Base-by-base conservation (phyloP, 2,888 invertebrate genomes). In the Nycteola revayana region DNA sequence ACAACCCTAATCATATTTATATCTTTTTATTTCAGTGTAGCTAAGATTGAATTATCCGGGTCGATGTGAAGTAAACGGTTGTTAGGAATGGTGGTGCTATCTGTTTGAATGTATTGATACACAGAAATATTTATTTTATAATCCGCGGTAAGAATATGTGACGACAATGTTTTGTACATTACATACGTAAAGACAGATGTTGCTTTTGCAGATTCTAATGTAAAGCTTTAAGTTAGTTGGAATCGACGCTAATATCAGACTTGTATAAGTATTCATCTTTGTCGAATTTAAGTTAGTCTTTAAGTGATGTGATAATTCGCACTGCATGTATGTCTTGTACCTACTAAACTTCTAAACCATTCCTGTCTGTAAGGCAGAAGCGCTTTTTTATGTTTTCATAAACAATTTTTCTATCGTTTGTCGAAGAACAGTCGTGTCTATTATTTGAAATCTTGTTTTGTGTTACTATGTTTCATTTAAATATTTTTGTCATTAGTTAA, bases 11-110 rank as follows among this genome's bases (percentile, higher is more conserved):
- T 32, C 39, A 39, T 49, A 29, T 32, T 42, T 41, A 30, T 36
- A 40, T 14, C 28, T 39, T 37, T 38, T 52, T 32, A 38, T 41
- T 50, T 53, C 47, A 60, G 52, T 49, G 40, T 61, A 55, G 49
- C 45, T 49, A 42, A 30, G 45, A 55, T 50, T 42, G 32, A 14
- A 45, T 43, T 40, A 36, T 36, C 47, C 32, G 36, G 40, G 40
- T 55, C 44, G 53, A 48, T 38, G 49, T 51, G 20, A 18, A 9
- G 17, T 42, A 46, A 58, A 65, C 58, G 67, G 75, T 77, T 75
- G 75, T 75, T 68, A 66, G 64, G 72, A 77, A 75, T 67, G 78
- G 81, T 83, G 85, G 85, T 85, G 85, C 85, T 85, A 84, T 75
- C 64, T 66, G 72, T 73, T 71, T 69, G 70, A 64, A 66, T 68